Evolutionary conservation across 2,888 invertebrate genomes (phyloP).

Genomic region (Plemyria rubiginata): DNA sequence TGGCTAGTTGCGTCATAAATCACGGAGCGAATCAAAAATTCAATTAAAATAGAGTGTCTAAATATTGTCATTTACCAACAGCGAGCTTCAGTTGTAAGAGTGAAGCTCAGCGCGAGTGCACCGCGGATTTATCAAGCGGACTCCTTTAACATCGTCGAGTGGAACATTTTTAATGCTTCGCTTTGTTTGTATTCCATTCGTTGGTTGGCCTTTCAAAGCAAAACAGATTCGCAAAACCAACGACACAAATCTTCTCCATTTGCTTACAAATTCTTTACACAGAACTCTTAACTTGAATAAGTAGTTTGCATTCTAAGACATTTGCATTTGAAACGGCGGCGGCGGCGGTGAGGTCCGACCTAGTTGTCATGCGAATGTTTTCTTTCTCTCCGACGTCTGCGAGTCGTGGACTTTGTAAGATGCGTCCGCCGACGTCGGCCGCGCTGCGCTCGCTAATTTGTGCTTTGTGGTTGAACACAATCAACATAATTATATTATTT

Average conservation of each 20-base stretch:
- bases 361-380: background rate
- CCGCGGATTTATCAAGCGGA: background rate
- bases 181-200: background rate
- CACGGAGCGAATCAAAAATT: background rate
- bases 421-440: background rate
- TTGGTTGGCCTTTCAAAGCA: background rate
- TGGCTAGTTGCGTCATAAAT: background rate
- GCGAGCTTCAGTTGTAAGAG: background rate
- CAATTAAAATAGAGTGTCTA: background rate
- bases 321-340: constrained; percentile 12
- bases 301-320: background rate
- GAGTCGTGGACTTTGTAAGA: background rate
- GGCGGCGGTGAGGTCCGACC: background rate
- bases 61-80: background rate
- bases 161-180: no score
- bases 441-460: no score
- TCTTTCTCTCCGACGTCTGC: background rate
- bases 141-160: background rate
- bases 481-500: no score
- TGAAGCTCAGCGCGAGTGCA: background rate
- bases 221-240: background rate
- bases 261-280: constrained; percentile 1
- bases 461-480: no score
- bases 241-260: constrained; percentile 1
- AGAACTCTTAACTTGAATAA: background rate